Base-by-base conservation (phyloP, 2,888 invertebrate genomes). In the Acheta domesticus region DNA sequence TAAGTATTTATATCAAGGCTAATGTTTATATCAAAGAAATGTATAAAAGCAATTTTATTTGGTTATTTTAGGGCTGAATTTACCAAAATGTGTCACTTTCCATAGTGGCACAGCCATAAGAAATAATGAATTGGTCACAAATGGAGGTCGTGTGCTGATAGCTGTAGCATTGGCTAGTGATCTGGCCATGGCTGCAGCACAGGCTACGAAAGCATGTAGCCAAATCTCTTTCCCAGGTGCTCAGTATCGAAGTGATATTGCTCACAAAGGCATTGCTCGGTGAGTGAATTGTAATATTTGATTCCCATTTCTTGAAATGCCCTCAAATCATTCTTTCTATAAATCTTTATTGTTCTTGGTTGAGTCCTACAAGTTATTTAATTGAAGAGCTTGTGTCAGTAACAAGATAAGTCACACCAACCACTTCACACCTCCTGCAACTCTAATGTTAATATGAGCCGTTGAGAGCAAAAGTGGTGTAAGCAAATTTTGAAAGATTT, bases 211-310 rank as follows among this genome's bases (percentile, higher is more conserved):
- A 79, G 92, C 93, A 21, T 96, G 94, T 23, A 85, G 87, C 11
- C n/a, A 48, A 48, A 92, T 99, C 19, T 88, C 89, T 82, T 99
- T 98, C 88, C 92, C 94, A 20, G 97, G 96, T 0, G 92, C 93
- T 11, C 96, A 96, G 86, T 95, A 92, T 85, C 89, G 99, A 81
- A 93, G 89, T 83, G 99, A 99, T 85, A 99, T 99, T 85, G 98
- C 94, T 0, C 92, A 94, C 82, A 93, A 95, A 85, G 96, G 95
- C 62, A 93, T 96, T 83, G 91, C 93, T 84, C 92, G 94, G 96
- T 95, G 87, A 85, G 82, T 83, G 84, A 79, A 75, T 8, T 36
- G 36, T 36, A 36, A 36, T 62, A 75, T 73, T 12, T 74, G 21
- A 75, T 62, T 73, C 14, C 48, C 48, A 23, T 76, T 49, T 21